Evolutionary conservation across 2,888 invertebrate genomes (phyloP).

Genomic region (Cheiracanthium punctorium): DNA sequence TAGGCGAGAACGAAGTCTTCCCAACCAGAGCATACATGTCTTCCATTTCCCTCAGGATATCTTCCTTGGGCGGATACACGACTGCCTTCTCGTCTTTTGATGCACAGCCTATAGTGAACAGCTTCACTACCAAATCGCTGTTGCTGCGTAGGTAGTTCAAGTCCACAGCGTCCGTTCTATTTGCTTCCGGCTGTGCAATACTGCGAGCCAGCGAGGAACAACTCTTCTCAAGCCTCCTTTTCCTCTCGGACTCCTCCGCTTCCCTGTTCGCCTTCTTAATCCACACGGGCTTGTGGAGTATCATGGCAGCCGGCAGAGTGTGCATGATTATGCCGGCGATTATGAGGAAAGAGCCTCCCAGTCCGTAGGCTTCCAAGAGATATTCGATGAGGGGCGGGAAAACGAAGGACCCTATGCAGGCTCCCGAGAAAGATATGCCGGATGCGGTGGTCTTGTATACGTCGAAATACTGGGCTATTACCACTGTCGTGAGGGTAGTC

Average conservation of each 20-base stretch:
- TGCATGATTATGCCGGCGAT: slow-evolving; percentile 65
- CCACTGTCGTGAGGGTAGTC: slow-evolving; percentile 33
- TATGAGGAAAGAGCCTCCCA: slow-evolving; percentile 66
- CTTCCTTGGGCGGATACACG: background rate
- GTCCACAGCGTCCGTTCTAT: background rate
- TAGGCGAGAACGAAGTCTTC: background rate
- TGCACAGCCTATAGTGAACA: background rate
- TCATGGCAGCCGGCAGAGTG: slow-evolving; percentile 38
- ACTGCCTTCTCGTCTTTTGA: background rate
- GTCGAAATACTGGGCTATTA: slow-evolving; percentile 70
- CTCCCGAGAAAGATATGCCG: slow-evolving; percentile 71
- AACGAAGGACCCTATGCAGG: slow-evolving; percentile 70
- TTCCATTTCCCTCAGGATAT: background rate
- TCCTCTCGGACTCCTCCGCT: too few species aligned
- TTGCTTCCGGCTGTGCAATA: background rate
- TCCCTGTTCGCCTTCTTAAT: background rate
- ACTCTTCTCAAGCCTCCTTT: too few species aligned
- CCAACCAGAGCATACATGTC: background rate
- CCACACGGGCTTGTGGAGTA: slow-evolving; percentile 43
- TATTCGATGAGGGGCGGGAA: slow-evolving; percentile 66
- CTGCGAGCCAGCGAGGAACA: too few species aligned
- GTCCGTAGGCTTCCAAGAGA: slow-evolving; percentile 44
- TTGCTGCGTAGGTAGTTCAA: background rate
- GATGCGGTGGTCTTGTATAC: slow-evolving; percentile 66
- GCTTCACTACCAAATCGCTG: background rate